phyloP scores from a whole-genome alignment of 1,140 invertebrate species.

The Caenorhabditis brenneri region DNA sequence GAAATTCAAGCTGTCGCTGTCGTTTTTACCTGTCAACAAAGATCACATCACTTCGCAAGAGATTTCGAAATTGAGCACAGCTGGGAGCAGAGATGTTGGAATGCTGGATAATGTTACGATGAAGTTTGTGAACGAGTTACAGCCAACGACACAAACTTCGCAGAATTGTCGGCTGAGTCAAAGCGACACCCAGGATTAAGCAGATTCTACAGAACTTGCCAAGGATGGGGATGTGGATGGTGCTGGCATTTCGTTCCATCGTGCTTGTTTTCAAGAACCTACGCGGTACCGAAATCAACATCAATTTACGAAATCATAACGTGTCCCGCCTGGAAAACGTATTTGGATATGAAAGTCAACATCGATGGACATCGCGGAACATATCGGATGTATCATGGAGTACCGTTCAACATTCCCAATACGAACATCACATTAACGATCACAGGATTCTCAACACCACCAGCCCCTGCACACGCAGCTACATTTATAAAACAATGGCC shows the following conservation, averaged over 20 bases:
- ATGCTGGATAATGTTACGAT: too few species aligned
- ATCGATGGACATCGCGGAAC: not conserved
- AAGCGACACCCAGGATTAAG: too few species aligned
- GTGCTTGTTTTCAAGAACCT: not conserved
- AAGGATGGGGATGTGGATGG: not conserved
- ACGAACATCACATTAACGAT: not conserved
- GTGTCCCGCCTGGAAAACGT: not conserved
- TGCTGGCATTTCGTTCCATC: not conserved
- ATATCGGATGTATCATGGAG: not conserved
- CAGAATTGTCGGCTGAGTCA: too few species aligned
- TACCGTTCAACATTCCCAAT: not conserved
- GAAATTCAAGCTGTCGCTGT: not conserved
- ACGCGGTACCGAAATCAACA: not conserved
- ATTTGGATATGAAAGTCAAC: not conserved
- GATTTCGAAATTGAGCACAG: not conserved
- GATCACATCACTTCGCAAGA: not conserved
- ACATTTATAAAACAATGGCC: not conserved
- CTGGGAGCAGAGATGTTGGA: too few species aligned
- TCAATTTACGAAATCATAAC: not conserved
- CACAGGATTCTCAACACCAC: not conserved
- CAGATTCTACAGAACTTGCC: not conserved
- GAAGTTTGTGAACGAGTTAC: too few species aligned
- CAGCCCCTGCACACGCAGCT: not conserved
- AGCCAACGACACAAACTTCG: too few species aligned
- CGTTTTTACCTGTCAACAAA: not conserved